Evolutionary conservation across 2,113 vertebrate genomes (phyloP).

Genomic region (Antechinus flavipes): DNA sequence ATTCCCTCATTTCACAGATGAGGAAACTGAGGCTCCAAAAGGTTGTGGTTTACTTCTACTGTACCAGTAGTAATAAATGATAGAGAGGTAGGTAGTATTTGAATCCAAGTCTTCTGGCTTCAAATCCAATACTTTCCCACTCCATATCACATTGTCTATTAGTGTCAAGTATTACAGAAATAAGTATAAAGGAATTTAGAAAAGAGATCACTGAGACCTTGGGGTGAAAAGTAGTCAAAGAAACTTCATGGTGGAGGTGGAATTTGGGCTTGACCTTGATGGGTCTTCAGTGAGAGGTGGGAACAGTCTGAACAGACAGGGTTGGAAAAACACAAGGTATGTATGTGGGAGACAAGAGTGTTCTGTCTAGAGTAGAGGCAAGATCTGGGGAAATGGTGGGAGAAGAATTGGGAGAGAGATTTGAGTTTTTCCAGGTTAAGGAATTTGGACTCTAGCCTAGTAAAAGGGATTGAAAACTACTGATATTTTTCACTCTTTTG

Average conservation of each 20-base stretch:
- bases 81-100: not conserved
- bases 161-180: not conserved
- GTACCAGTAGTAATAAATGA: not conserved
- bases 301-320: not conserved
- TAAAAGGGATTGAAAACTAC: not conserved
- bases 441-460: not conserved
- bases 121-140: not conserved
- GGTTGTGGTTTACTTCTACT: not conserved
- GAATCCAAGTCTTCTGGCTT: not conserved
- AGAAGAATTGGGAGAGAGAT: not conserved
- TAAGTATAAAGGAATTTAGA: not conserved
- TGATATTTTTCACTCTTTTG: not conserved
- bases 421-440: not conserved
- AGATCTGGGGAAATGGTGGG: not conserved
- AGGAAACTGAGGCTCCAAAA: not conserved
- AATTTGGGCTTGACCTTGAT: not conserved
- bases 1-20: not conserved
- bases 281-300: not conserved
- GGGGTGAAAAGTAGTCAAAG: not conserved
- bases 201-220: not conserved
- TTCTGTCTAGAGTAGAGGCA: not conserved
- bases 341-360: not conserved
- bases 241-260: not conserved
- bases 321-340: not conserved
- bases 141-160: not conserved